Evolutionary conservation across 2,113 vertebrate species (phyloP).

Genomic region (Ochotona princeps): DNA sequence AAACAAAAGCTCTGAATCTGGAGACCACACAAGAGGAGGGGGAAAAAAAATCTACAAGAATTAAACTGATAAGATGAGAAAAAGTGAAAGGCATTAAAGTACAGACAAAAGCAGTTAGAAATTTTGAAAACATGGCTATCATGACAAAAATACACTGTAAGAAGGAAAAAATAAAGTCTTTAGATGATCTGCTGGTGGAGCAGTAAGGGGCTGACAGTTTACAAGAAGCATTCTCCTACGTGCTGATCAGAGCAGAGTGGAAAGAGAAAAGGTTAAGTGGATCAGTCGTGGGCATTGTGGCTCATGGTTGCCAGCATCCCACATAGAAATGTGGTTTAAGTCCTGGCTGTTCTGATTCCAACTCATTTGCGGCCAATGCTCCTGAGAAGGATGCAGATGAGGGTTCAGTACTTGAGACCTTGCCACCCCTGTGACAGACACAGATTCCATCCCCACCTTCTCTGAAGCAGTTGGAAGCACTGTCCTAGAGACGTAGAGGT

Average conservation of each 20-base stretch:
- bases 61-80: constrained; percentile 75
- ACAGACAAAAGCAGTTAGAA: constrained; percentile 70
- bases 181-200: constrained; percentile 34
- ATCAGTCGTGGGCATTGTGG: too few relatives aligned
- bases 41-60: constrained; percentile 69
- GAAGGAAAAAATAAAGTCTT: constrained; percentile 28
- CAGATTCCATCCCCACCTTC: not conserved
- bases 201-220: not conserved
- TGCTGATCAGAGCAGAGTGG: not conserved
- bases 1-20: constrained; percentile 64
- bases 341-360: not conserved
- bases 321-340: too few relatives aligned
- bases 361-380: not conserved
- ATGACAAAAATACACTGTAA: constrained; percentile 40
- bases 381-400: too few relatives aligned
- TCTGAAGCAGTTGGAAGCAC: not conserved
- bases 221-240: not conserved
- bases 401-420: too few relatives aligned
- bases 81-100: constrained; percentile 67
- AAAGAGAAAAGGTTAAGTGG: not conserved
- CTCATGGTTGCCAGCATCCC: too few relatives aligned
- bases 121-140: constrained; percentile 61
- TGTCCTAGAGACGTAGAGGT: not conserved
- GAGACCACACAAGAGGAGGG: constrained; percentile 38
- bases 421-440: too few relatives aligned